Base-by-base conservation (phyloP, 2,888 invertebrate genomes). In the Adineta ricciae region DNA sequence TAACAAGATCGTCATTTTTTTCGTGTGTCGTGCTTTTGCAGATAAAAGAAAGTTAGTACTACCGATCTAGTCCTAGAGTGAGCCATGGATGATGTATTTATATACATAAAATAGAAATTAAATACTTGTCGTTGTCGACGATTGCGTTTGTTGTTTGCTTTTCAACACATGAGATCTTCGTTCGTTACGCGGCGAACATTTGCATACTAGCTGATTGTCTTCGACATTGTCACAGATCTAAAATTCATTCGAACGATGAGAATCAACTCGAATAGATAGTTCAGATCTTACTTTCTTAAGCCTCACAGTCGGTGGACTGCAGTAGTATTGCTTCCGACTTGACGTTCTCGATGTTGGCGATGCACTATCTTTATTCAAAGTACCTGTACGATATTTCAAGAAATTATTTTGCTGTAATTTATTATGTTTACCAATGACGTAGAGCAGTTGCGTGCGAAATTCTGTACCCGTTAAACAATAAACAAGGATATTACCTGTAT, bases 391-490 rank as follows among this genome's bases (percentile, higher is more conserved):
- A 14, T 64, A 32, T n/a, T 19, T 78, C 8, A 41, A 41, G 5
- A 21, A 41, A 24, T 38, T 19, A 11, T 21, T 38, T 2, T 11
- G 24, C 41, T 73, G 19, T 38, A 73, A 73, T 24, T 38, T 21
- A 38, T 16, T 73, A 73, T 24, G 19, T 73, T 24, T 73, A 73
- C 73, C 73, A 41, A 73, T 73, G 24, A 73, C 73, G 41, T 38
- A 24, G 11, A 73, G 27, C 9, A 73, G 41, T 38, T 78, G 78
- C 41, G 38, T 78, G n/a, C 78, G 78, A 78, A 78, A 78, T 78
- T 78, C 78, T 24, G 78, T 78, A 21, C 78, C 78, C 9, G 78
- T 78, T 41, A 78, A 78, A 78, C 78, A 78, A 78, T 78, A 78
- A n/a, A 78, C 78, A 4, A 78, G n/a, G 1, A 78, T 78, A 78